Evolutionary conservation across 2,797 vertebrate genomes (phyloP), one percentile per base, ranked within the genome.

Genomic region (Alosa sapidissima): DNA sequence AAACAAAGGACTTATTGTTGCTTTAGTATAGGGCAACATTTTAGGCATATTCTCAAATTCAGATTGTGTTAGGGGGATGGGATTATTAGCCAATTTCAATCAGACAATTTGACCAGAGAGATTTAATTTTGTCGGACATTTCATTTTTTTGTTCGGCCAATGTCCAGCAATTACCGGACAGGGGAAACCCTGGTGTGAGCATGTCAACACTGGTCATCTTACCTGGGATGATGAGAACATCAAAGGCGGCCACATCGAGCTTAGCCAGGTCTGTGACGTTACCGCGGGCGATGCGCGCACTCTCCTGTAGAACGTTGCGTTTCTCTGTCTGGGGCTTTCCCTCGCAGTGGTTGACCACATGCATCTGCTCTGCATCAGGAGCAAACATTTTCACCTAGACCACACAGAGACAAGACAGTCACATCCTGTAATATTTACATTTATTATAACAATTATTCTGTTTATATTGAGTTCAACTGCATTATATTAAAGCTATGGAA

Each of bases 161-260:
- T n/a, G n/a, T n/a, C n/a, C n/a, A n/a, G n/a, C n/a, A n/a, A n/a
- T n/a, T n/a, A n/a, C n/a, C n/a, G n/a, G n/a, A n/a, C n/a, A n/a
- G n/a, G n/a, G n/a, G n/a, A n/a, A 8, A 94, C 94, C 97, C 97
- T 89, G 16, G 9, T 68, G 36, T 83, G 58, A 19, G n/a, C 75
- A 62, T 24, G 28, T 33, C 3, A 33, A 52, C 21, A n/a, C 7
- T 14, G 19, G 1, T 11, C 1, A 82, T 28, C 91, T 88, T 33
- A 98, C 97, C 97, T 92, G 97, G 97, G 83, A 98, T 95, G 90
- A 98, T 95, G 24, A 93, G 90, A 1, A 95, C 96, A 81, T 97
- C 95, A 87, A 95, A 92, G 14, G 86, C 93, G 10, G 92, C 87
- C 52, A 94, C 93, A 0, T 96, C 92, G 52, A 97, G 86, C 82